phyloP scores from a whole-genome alignment of 2,888 invertebrate species.

The Cylindroiulus punctatus region DNA sequence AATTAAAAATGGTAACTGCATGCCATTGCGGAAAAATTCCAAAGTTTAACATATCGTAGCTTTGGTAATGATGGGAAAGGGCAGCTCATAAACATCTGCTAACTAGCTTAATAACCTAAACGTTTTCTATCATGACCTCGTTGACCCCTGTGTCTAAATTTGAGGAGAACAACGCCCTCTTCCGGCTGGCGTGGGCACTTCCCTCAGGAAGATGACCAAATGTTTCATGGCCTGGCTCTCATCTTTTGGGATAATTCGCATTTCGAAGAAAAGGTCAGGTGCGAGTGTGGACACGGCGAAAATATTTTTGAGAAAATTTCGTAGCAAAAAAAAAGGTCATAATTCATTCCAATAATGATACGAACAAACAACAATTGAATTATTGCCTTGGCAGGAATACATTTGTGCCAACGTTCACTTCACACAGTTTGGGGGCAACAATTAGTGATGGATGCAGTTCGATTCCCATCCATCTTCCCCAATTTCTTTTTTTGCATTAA shows the following conservation, averaged over 20 bases:
- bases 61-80: neutral
- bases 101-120: neutral
- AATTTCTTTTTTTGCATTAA: neutral
- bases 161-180: neutral
- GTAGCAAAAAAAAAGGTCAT: neutral
- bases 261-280: neutral
- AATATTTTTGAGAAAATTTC: neutral
- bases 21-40: too few relatives aligned
- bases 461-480: neutral
- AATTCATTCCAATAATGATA: neutral
- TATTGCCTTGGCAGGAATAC: neutral
- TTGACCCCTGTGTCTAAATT: neutral
- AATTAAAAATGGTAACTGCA: too few relatives aligned
- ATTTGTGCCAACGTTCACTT: slow-evolving; percentile 1
- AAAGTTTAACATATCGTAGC: neutral
- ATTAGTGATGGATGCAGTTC: slow-evolving; percentile 21
- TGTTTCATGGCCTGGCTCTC: neutral
- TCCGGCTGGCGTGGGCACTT: neutral
- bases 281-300: neutral
- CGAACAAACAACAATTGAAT: slow-evolving; percentile 26
- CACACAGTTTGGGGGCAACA: slow-evolving; percentile 14
- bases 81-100: neutral
- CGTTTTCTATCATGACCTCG: too few relatives aligned
- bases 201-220: too few relatives aligned
- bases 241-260: neutral